These are phyloP conservation scores for Myocastor coypus DNA, from an alignment of 2,113 vertebrate species.

Conservation along the genomic window DNA sequence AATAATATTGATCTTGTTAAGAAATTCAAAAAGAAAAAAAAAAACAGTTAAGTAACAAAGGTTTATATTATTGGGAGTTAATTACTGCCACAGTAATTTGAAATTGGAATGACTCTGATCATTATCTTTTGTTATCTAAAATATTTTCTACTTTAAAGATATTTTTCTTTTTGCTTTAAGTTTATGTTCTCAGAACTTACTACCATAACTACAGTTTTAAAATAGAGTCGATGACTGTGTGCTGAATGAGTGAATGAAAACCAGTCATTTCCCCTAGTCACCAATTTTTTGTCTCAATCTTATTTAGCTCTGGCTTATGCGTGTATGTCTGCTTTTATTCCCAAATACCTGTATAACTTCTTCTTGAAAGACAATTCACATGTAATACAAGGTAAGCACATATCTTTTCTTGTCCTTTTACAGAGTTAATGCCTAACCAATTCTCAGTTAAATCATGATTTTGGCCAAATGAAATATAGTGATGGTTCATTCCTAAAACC, in stretches of 20 bases:
- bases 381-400: conserved; percentile 96
- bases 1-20: conserved; percentile 3
- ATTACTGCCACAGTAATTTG: not conserved
- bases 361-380: conserved; percentile 99
- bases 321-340: conserved; percentile 99
- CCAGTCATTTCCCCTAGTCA: not conserved
- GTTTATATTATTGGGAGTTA: conserved; percentile 29
- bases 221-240: not conserved
- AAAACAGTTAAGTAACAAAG: not conserved
- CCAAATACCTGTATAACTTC: conserved; percentile 99
- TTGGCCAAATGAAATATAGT: not conserved
- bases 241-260: not conserved
- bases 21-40: no score
- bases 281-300: conserved; percentile 60
- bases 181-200: conserved; percentile 40
- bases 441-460: conserved; percentile 11
- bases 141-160: conserved; percentile 41
- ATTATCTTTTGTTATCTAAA: conserved; percentile 49
- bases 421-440: not conserved
- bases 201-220: not conserved
- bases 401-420: conserved; percentile 16
- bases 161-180: not conserved
- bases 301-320: conserved; percentile 95
- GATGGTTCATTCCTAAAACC: not conserved
- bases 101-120: conserved; percentile 26